A percentile compares a stretch with the other conserved stretches of the same genome.
phyloP scores from a whole-genome alignment of 2,888 invertebrate species.

The Galerucella calmariensis region DNA sequence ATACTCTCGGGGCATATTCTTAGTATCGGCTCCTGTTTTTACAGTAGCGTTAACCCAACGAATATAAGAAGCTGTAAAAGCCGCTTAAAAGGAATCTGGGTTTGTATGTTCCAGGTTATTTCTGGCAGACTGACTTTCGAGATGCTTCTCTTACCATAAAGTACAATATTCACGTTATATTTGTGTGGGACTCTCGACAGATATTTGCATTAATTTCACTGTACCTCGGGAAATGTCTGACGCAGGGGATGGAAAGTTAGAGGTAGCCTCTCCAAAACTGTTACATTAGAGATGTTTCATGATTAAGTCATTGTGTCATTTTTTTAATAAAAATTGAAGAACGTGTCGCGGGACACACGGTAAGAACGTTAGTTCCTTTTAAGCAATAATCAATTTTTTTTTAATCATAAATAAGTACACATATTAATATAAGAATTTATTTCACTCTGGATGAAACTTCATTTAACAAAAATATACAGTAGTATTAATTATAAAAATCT shows the following conservation, averaged over 20 bases:
- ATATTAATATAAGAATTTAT: too few species aligned
- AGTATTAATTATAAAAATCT: too few species aligned
- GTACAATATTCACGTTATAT: slow-evolving; percentile 46
- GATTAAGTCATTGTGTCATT: background rate
- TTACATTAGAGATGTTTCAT: background rate
- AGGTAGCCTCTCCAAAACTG: background rate
- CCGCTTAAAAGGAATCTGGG: slow-evolving; percentile 12
- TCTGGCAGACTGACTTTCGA: slow-evolving; percentile 43
- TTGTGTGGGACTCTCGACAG: slow-evolving; percentile 40
- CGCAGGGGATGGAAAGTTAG: slow-evolving; percentile 3
- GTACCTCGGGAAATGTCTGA: slow-evolving; percentile 40
- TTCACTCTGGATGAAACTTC: too few species aligned
- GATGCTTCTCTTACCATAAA: slow-evolving; percentile 46
- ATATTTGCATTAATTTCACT: slow-evolving; percentile 47
- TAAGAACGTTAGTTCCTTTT: too few species aligned
- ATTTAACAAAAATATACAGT: too few species aligned
- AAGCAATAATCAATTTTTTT: too few species aligned
- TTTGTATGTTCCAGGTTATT: slow-evolving; percentile 19
- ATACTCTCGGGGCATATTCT: background rate
- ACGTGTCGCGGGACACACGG: too few species aligned
- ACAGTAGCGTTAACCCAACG: slow-evolving; percentile 17
- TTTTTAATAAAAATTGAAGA: too few species aligned
- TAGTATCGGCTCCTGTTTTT: slow-evolving; percentile 2
- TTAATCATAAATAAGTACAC: too few species aligned
- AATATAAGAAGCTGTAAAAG: slow-evolving; percentile 19